Evolutionary conservation across 2,113 vertebrate genomes (phyloP), one percentile per base, ranked within the genome.

Genomic region (Lathamus discolor): DNA sequence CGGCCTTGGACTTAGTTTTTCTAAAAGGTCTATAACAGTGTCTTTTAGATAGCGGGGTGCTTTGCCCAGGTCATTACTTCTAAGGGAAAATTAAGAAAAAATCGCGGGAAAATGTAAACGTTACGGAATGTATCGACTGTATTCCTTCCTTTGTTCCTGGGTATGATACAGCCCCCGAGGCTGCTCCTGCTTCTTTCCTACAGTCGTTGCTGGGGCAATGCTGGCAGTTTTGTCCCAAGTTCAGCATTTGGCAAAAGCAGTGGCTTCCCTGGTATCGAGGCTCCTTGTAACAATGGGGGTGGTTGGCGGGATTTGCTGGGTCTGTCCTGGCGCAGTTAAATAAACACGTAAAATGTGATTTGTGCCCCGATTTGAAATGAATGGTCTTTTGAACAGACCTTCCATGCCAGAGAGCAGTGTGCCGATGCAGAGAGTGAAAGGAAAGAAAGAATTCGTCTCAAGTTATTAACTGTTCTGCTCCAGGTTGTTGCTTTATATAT

Each of bases 1-100:
- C 99, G 98, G 98, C 99, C 99, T 99, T 99, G 99, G 99, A 99
- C 99, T 99, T 99, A 98, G 98, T 98, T 96, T 98, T 98, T 98
- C 97, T 98, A 97, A 98, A 98, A 98, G 97, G 98, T 98, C 98
- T 98, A 97, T 97, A 98, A 94, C 95, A 98, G 96, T 98, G 98
- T 97, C 98, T 98, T 98, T 98, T 97, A 98, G 97, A 97, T 98
- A 98, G 98, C 90, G 79, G 98, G 97, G 97, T 97, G 97, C 98
- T 98, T 98, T 98, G 97, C 97, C 95, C 97, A 98, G 98, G 98
- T 99, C 98, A 98, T 88, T 98, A 97, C 98, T 97, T 98, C 97
- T 97, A 96, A 98, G 92, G 95, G 96, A 97, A 98, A 98, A 97
- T 93, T 95, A 95, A 96, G 97, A 94, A 97, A 97, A 96, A 96